phyloP scores from a whole-genome alignment of 2,113 vertebrate species.

The Pelvicachromis taeniatus region DNA sequence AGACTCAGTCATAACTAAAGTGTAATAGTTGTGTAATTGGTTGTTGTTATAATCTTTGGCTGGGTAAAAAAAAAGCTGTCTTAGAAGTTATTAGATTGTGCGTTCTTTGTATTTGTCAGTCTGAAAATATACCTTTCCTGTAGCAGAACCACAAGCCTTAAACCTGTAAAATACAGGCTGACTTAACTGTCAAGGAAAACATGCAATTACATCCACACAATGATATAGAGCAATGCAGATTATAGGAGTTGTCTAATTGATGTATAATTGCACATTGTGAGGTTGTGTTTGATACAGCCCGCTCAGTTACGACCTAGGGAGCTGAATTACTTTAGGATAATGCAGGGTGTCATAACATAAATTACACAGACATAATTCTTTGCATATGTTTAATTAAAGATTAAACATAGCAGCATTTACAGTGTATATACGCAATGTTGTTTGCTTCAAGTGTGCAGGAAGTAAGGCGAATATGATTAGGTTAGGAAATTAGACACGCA shows the following conservation, averaged over 20 bases:
- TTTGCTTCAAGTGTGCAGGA: conserved; percentile 13
- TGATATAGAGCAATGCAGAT: conserved; percentile 30
- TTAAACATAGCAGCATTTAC: conserved; percentile 12
- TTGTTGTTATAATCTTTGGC: not conserved
- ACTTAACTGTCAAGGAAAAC: conserved; percentile 39
- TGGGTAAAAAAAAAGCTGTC: not conserved
- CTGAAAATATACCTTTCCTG: conserved; percentile 23
- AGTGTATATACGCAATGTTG: conserved; percentile 14
- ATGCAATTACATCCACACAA: conserved; percentile 48
- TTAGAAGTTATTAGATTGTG: not conserved
- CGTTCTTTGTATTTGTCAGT: not conserved
- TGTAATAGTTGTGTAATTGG: not conserved
- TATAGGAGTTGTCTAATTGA: conserved; percentile 55
- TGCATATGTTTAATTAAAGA: conserved; percentile 29
- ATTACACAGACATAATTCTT: conserved; percentile 41
- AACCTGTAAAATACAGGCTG: conserved; percentile 24
- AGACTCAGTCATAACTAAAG: not conserved
- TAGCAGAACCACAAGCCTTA: not conserved
- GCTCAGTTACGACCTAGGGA: conserved; percentile 16
- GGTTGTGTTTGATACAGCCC: conserved; percentile 42
- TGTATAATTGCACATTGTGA: conserved; percentile 39
- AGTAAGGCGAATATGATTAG: conserved; percentile 39
- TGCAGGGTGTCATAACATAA: conserved; percentile 36
- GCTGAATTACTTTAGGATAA: conserved; percentile 32
- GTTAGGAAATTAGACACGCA: conserved; percentile 37